Evolutionary conservation across 1,140 invertebrate genomes (phyloP).

Genomic region (Papilio glaucus): DNA sequence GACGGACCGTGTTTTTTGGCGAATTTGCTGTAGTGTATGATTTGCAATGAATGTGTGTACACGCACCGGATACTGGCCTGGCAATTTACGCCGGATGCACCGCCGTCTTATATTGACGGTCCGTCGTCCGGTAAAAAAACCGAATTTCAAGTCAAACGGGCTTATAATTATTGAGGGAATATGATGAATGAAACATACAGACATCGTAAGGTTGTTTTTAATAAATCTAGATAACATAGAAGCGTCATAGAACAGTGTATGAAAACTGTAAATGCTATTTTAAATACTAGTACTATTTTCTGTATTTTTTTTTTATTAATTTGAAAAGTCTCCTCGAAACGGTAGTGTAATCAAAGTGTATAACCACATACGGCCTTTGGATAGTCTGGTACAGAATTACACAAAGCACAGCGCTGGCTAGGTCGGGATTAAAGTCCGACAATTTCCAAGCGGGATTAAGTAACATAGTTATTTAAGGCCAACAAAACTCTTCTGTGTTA

Average conservation of each 20-base stretch:
- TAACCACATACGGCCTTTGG: neutral
- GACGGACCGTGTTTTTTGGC: no score
- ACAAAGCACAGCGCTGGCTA: slow-evolving; percentile 7
- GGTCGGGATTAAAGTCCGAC: neutral
- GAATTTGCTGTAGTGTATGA: no score
- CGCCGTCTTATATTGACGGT: no score
- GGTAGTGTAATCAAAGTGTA: slow-evolving; percentile 13
- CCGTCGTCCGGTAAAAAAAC: no score
- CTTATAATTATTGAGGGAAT: no score
- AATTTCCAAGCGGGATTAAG: slow-evolving; percentile 1
- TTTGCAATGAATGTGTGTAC: no score
- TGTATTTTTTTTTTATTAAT: neutral
- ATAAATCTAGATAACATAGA: no score
- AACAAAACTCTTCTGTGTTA: neutral
- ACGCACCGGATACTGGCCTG: no score
- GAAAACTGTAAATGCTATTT: neutral
- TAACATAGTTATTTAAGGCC: neutral
- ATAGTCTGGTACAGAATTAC: slow-evolving; percentile 3
- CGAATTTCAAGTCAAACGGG: no score
- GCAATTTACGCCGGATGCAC: no score
- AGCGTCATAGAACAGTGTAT: neutral
- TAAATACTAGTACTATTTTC: neutral
- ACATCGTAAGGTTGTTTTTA: no score
- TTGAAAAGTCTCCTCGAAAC: neutral
- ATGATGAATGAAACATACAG: no score